Percentiles rank a stretch among this genome's conserved stretches.
These are phyloP conservation scores for Tinea pellionella DNA, from an alignment of 2,888 invertebrate species.

Conservation along the genomic window DNA sequence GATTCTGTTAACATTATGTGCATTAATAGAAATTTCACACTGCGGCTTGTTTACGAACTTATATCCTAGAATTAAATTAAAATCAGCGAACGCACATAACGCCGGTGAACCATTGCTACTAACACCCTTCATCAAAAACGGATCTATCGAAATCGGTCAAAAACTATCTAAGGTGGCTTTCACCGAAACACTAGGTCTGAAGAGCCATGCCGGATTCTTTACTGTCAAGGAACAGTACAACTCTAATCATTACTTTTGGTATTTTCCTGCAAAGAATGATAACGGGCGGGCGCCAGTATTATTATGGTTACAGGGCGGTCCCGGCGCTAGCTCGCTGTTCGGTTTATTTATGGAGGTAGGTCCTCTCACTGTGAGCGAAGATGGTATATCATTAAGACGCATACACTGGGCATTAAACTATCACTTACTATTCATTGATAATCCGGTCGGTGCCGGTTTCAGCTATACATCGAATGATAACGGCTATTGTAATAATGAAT, in stretches of 20 bases:
- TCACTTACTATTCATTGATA: conserved; percentile 73
- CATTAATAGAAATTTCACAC: not conserved
- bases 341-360: conserved; percentile 72
- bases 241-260: conserved; percentile 75
- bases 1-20: not conserved
- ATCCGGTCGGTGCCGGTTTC: conserved; percentile 74
- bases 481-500: conserved; percentile 68
- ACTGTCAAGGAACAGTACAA: conserved; percentile 68
- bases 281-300: conserved; percentile 52
- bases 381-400: conserved; percentile 43
- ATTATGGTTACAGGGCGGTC: conserved; percentile 72
- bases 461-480: conserved; percentile 68
- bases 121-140: conserved; percentile 67
- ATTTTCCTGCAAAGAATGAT: conserved; percentile 65
- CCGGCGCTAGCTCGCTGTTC: conserved; percentile 65
- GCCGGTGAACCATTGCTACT: conserved; percentile 64
- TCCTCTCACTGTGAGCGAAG: conserved; percentile 57
- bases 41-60: conserved; percentile 30
- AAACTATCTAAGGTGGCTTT: conserved; percentile 42
- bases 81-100: conserved; percentile 24
- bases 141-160: conserved; percentile 55
- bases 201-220: conserved; percentile 72
- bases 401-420: conserved; percentile 70
- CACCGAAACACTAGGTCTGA: conserved; percentile 43
- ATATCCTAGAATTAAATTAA: conserved; percentile 43